Conservation (phyloP, 1,140 invertebrate species). For the Caenorhabditis elegans region DNA sequence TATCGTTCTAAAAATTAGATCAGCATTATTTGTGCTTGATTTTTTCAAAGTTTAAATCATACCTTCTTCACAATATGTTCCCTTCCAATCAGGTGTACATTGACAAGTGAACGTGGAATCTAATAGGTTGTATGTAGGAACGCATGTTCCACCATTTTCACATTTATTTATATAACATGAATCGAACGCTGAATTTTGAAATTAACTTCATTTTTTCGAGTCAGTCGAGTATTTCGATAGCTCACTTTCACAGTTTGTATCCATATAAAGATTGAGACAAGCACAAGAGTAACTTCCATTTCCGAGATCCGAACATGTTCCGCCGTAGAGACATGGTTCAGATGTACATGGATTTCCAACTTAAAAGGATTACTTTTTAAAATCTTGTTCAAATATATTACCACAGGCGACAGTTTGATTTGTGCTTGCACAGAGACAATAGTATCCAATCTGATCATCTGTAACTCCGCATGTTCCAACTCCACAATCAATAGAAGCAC, state of each 20-base stretch:
- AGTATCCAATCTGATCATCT: not conserved
- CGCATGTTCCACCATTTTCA: constrained; percentile 1
- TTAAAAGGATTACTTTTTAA: not conserved
- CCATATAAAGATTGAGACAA: not conserved
- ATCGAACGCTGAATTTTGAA: not conserved
- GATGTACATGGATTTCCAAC: not conserved
- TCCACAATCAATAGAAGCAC: not conserved
- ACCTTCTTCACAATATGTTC: constrained; percentile 12
- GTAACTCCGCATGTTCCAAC: constrained; percentile 2
- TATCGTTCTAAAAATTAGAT: not conserved
- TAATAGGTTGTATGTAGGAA: not conserved
- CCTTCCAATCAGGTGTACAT: not conserved
- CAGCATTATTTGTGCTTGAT: too few relatives aligned
- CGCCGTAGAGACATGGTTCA: not conserved
- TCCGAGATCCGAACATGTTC: not conserved
- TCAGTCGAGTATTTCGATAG: too few relatives aligned
- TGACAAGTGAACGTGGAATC: constrained; percentile 2
- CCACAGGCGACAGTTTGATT: not conserved
- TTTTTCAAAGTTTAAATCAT: too few relatives aligned
- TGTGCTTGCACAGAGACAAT: not conserved
- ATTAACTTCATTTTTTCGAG: not conserved
- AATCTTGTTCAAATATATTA: not conserved
- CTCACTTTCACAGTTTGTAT: constrained; percentile 16
- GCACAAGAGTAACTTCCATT: not conserved
- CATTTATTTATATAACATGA: constrained; percentile 10